Percentiles rank a stretch among this genome's conserved stretches.
These are phyloP conservation scores for Leptogaster cylindrica DNA, from an alignment of 2,888 invertebrate species.

Conservation along the genomic window DNA sequence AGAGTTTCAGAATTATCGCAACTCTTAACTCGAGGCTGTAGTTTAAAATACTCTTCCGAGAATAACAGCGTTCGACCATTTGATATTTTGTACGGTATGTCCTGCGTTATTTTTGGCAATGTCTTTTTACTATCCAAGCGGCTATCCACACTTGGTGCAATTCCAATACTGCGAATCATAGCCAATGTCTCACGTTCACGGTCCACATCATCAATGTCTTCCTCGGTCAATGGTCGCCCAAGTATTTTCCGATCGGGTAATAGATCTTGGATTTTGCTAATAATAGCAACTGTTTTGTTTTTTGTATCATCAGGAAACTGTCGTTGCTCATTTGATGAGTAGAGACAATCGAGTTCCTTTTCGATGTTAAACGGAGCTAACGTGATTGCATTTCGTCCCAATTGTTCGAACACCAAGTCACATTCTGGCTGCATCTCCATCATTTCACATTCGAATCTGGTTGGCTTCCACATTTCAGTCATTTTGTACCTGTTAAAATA, in stretches of 20 bases:
- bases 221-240: constrained; percentile 54
- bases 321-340: too few species aligned
- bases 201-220: constrained; percentile 55
- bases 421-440: constrained; percentile 54
- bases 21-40: constrained; percentile 1
- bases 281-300: constrained; percentile 50
- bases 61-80: neutral
- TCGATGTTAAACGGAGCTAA: constrained; percentile 46
- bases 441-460: constrained; percentile 56
- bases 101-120: constrained; percentile 49
- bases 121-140: constrained; percentile 48
- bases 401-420: constrained; percentile 52
- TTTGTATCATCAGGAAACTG: constrained; percentile 42
- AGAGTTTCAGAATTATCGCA: neutral
- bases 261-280: constrained; percentile 53
- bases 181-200: constrained; percentile 54
- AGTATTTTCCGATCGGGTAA: constrained; percentile 54
- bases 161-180: constrained; percentile 55
- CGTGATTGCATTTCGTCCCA: constrained; percentile 28
- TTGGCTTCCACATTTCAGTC: constrained; percentile 51
- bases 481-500: neutral
- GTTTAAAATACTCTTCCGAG: neutral
- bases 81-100: constrained; percentile 21
- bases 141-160: constrained; percentile 52
- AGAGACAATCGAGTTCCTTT: neutral